phyloP scores from a whole-genome alignment of 2,888 invertebrate genomes.

The Cerastis rubricosa region DNA sequence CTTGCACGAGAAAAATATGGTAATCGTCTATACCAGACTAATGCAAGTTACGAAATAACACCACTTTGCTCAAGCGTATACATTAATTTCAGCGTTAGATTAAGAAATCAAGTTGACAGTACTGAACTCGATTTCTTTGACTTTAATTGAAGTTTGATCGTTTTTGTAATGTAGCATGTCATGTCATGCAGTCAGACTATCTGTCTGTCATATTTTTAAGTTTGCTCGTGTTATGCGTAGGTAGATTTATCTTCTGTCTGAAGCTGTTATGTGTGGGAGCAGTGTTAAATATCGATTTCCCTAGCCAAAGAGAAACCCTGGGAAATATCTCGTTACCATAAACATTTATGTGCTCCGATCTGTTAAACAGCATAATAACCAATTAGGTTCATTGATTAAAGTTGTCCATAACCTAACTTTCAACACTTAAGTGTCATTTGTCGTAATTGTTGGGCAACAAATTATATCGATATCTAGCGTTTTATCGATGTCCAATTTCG shows the following conservation, averaged over 20 bases:
- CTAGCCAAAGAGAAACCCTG: constrained; percentile 56
- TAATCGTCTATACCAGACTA: constrained; percentile 10
- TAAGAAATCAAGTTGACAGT: constrained; percentile 53
- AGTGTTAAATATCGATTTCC: constrained; percentile 48
- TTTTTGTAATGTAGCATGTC: constrained; percentile 26
- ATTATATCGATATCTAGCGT: constrained; percentile 58
- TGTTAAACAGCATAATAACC: constrained; percentile 51
- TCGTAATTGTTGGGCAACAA: constrained; percentile 54
- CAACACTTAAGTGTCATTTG: constrained; percentile 62
- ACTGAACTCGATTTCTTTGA: constrained; percentile 23
- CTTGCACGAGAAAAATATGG: constrained; percentile 21
- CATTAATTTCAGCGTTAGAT: constrained; percentile 30
- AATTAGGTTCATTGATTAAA: constrained; percentile 55
- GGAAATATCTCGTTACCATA: constrained; percentile 50
- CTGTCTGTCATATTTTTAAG: constrained; percentile 45
- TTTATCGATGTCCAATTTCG: constrained; percentile 59
- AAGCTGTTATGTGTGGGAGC: constrained; percentile 45
- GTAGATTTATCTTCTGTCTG: constrained; percentile 26
- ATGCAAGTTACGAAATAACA: constrained; percentile 33
- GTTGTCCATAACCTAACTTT: constrained; percentile 53
- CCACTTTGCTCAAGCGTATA: constrained; percentile 37
- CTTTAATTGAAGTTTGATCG: constrained; percentile 48
- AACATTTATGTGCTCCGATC: constrained; percentile 54
- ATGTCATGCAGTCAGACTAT: constrained; percentile 4
- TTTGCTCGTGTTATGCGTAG: constrained; percentile 14